Evolutionary conservation across 1,140 invertebrate genomes (phyloP).

Genomic region (Drosophila ironensis): DNA sequence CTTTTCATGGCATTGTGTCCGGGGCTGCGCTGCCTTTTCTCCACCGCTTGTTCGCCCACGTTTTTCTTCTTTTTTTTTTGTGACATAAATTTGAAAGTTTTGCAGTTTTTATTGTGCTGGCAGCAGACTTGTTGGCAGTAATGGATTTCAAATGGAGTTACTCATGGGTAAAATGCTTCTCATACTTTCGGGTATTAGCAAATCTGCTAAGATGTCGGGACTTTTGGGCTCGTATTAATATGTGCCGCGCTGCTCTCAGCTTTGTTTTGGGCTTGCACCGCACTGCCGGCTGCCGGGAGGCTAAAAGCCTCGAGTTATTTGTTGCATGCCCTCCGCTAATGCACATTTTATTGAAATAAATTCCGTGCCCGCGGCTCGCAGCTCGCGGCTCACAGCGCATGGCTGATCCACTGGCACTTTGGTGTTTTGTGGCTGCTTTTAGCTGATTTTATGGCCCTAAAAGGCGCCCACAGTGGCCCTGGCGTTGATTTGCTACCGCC

Average conservation of each 20-base stretch:
- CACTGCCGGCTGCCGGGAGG: neutral
- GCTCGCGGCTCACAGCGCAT: conserved; percentile 1
- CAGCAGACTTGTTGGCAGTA: conserved; percentile 75
- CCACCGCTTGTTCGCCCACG: too few relatives aligned
- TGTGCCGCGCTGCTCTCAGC: conserved; percentile 32
- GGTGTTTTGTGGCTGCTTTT: conserved; percentile 78
- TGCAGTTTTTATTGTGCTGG: conserved; percentile 79
- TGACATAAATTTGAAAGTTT: conserved; percentile 79
- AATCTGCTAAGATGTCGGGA: conserved; percentile 55
- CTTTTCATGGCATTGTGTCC: conserved; percentile 61
- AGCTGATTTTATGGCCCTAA: conserved; percentile 77
- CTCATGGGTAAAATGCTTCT: conserved; percentile 79
- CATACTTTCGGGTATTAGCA: conserved; percentile 79
- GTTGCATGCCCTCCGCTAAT: conserved; percentile 70
- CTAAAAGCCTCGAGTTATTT: conserved; percentile 78
- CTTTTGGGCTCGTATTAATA: conserved; percentile 39
- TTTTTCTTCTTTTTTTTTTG: too few relatives aligned
- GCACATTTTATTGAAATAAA: conserved; percentile 81
- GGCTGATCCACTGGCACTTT: conserved; percentile 56
- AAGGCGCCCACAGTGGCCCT: conserved; percentile 51
- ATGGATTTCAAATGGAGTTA: conserved; percentile 80
- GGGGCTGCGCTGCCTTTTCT: conserved; percentile 17
- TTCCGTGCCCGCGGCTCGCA: conserved; percentile 54
- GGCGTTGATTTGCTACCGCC: conserved; percentile 70
- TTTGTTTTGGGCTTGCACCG: conserved; percentile 20